These are phyloP conservation scores for Gallinago paraguaiae DNA, from an alignment of 2,113 vertebrate species.

Conservation along the genomic window DNA sequence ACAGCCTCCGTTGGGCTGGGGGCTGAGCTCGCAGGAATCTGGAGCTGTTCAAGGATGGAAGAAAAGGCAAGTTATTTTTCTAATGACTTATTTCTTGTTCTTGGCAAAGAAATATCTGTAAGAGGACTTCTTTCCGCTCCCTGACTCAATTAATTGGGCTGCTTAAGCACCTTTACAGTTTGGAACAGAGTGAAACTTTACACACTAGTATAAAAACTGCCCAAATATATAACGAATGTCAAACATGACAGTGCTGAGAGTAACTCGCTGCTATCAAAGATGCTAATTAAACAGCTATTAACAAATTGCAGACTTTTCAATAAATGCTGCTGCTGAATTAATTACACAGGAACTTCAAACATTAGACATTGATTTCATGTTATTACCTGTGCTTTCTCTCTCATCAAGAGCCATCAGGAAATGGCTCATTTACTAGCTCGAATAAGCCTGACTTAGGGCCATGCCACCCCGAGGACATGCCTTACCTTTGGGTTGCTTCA, in stretches of 20 bases:
- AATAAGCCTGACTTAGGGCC: neutral
- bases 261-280: slow-evolving; percentile 21
- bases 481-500: slow-evolving; percentile 93
- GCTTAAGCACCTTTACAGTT: neutral
- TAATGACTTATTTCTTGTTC: neutral
- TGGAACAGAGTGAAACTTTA: neutral
- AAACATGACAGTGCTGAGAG: neutral
- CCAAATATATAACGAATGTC: neutral
- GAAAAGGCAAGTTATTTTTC: neutral
- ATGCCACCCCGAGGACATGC: neutral
- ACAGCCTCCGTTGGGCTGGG: slow-evolving; percentile 91
- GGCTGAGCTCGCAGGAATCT: slow-evolving; percentile 89
- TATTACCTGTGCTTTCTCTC: neutral
- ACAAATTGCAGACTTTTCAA: slow-evolving; percentile 18
- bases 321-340: slow-evolving; percentile 29
- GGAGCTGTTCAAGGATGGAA: slow-evolving; percentile 74
- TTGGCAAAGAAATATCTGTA: neutral
- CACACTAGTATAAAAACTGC: neutral
- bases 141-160: neutral
- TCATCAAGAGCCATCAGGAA: neutral
- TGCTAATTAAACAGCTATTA: slow-evolving; percentile 43
- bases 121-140: neutral
- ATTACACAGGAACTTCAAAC: slow-evolving; percentile 37
- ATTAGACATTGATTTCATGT: slow-evolving; percentile 37
- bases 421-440: neutral